Evolutionary conservation across 2,888 invertebrate species (phyloP).

Genomic region (Mythimna albipuncta): DNA sequence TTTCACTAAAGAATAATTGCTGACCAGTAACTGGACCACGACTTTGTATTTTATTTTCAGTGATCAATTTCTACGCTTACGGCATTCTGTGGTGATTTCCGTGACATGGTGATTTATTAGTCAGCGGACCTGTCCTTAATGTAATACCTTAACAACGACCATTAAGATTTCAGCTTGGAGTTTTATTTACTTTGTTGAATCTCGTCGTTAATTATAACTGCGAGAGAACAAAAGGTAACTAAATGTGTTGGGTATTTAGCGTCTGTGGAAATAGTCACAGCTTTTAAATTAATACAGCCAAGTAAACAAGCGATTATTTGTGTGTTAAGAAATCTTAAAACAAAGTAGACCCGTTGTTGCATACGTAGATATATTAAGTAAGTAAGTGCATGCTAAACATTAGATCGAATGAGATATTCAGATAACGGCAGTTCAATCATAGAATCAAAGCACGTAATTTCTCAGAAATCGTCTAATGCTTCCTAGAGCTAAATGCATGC

Average conservation of each 20-base stretch:
- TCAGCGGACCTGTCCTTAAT: conserved; percentile 62
- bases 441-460: conserved; percentile 14
- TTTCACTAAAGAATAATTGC: conserved; percentile 80
- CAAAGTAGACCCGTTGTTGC: conserved; percentile 11
- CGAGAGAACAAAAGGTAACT: conserved; percentile 54
- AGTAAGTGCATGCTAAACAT: conserved; percentile 16
- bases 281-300: conserved; percentile 14
- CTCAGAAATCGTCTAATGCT: conserved; percentile 28
- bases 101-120: conserved; percentile 72
- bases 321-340: conserved; percentile 10
- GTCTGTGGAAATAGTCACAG: conserved; percentile 24
- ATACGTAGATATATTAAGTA: background rate
- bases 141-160: conserved; percentile 55
- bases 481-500: conserved; percentile 28
- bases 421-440: conserved; percentile 19
- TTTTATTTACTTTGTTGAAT: conserved; percentile 58
- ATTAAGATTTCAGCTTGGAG: conserved; percentile 53
- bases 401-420: conserved; percentile 7
- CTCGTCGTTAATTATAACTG: conserved; percentile 49
- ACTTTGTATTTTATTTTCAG: conserved; percentile 77
- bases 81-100: conserved; percentile 72
- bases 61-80: conserved; percentile 78
- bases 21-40: conserved; percentile 75
- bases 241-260: conserved; percentile 32
- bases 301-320: conserved; percentile 4